These are phyloP conservation scores for Archegozetes longisetosus DNA, from an alignment of 1,140 invertebrate genomes.

Conservation along the genomic window DNA sequence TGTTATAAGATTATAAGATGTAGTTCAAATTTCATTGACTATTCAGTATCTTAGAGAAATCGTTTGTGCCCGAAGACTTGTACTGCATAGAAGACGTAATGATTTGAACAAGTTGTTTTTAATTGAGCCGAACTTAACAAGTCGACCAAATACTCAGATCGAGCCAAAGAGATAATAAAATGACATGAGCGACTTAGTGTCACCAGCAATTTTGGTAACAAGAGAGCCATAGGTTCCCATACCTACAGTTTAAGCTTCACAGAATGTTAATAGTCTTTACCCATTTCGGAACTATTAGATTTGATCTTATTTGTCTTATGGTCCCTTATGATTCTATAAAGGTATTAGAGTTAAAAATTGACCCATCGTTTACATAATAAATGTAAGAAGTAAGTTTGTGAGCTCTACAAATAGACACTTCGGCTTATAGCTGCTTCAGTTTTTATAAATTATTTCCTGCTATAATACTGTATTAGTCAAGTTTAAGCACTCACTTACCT, in stretches of 20 bases:
- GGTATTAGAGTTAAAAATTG: constrained; percentile 66
- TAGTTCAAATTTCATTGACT: constrained; percentile 93
- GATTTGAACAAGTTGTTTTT: constrained; percentile 83
- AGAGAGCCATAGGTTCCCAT: constrained; percentile 61
- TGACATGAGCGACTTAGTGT: constrained; percentile 72
- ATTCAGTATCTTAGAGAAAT: constrained; percentile 95
- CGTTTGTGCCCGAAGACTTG: constrained; percentile 73
- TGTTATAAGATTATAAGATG: constrained; percentile 96
- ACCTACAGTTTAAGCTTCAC: constrained; percentile 78
- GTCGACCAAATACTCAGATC: constrained; percentile 69
- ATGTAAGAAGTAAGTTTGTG: constrained; percentile 79
- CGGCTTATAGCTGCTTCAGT: too few species aligned
- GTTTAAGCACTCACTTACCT: too few species aligned
- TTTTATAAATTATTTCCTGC: too few species aligned
- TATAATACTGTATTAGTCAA: too few species aligned
- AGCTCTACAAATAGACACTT: constrained; percentile 77
- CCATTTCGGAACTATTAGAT: constrained; percentile 62
- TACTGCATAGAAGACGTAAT: constrained; percentile 81
- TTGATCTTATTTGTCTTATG: constrained; percentile 47
- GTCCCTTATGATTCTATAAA: constrained; percentile 54
- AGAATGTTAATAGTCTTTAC: constrained; percentile 58
- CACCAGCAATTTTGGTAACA: constrained; percentile 62
- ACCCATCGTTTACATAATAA: constrained; percentile 86
- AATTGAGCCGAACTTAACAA: constrained; percentile 68
- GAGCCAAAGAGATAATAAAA: constrained; percentile 73